Evolutionary conservation across 1,140 invertebrate genomes (phyloP), one percentile per base, ranked within the genome.

Genomic region (Papilio helenus): DNA sequence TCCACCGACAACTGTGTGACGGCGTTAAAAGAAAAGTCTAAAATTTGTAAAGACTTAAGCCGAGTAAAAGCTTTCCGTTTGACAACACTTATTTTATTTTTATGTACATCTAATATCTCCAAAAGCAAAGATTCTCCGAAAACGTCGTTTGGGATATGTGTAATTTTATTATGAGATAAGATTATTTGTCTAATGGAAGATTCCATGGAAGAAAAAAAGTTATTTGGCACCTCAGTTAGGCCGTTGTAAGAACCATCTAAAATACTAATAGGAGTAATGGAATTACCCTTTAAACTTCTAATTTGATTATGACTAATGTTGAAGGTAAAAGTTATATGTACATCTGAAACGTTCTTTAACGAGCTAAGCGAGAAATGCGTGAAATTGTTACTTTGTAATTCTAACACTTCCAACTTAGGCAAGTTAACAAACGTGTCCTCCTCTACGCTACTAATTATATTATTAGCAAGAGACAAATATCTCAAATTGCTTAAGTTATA

Each of bases 21-120:
- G 9, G 95, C 91, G 91, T 99, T 99, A 82, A 96, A 95, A 72
- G 97, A 97, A 1, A 99, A 90, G 89, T 99, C 97, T 16, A 99
- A 87, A 76, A 97, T 96, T 90, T 98, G 97, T 10, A 99, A 90
- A 55, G 95, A 96, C 61, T 96, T 95, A 16, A 98, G 87, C 18
- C 97, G 97, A 81, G 96, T 95, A 87, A 98, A 98, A 16, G 97
- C 96, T 90, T 97, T 96, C 87, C 96, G 96, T 87, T 96, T 95
- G 72, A 98, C 89, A n/a, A 95, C 92, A 81, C 96, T 95, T 72
- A 98, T 96, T 79, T 95, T 96, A 88, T 98, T 98, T 85, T 97
- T 96, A 76, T 96, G 95, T 49, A 98, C 90, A 83, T 96, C 97
- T 49, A 98, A 90, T 58, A 96, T 96, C 91, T 98, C 97, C 80